Base-by-base conservation (phyloP, 2,797 vertebrate genomes). In the Antrozous pallidus region DNA sequence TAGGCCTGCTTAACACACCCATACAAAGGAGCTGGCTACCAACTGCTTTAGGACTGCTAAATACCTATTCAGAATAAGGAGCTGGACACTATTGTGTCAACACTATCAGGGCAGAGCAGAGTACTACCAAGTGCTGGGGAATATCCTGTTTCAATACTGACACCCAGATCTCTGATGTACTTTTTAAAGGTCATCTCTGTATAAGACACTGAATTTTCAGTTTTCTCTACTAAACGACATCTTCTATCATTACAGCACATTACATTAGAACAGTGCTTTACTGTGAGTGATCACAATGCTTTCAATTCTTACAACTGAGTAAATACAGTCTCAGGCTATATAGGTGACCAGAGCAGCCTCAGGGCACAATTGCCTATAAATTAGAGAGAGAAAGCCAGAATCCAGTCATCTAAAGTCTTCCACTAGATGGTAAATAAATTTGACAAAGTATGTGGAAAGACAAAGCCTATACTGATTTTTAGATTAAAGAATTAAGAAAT, bases 401-500 rank as follows among this genome's bases (percentile, higher is more conserved):
- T 36, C 24, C 56, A 92, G 40, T 20, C 20, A 1, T 54, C 26
- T 45, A 11, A 13, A 77, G 63, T 38, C 31, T 85, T 74, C 81
- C 20, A 65, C n/a, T n/a, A 16, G 18, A 40, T 26, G 69, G 20
- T 79, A 78, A 54, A 22, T 71, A n/a, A 69, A 89, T 90, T 85
- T 16, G 81, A 6, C 17, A n/a, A 70, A 54, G 10, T 10, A 36
- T 45, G 4, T 45, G 36, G 40, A 77, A 63, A 78, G 36, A 80
- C 5, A 81, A 58, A 51, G 4, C 47, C 22, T 17, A 8, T 33
- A 38, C 24, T 6, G 12, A 14, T 47, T 83, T 79, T 33, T 31
- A 36, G 61, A 83, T 78, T 70, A 47, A 91, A 58, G 26, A 95
- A 83, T n/a, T 61, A 70, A 87, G 51, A 26, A 79, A 28, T 51